A percentile compares a stretch with the other conserved stretches of the same genome.
These are phyloP conservation scores for Aspidiotus destructor DNA, from an alignment of 2,888 invertebrate species.

Conservation along the genomic window DNA sequence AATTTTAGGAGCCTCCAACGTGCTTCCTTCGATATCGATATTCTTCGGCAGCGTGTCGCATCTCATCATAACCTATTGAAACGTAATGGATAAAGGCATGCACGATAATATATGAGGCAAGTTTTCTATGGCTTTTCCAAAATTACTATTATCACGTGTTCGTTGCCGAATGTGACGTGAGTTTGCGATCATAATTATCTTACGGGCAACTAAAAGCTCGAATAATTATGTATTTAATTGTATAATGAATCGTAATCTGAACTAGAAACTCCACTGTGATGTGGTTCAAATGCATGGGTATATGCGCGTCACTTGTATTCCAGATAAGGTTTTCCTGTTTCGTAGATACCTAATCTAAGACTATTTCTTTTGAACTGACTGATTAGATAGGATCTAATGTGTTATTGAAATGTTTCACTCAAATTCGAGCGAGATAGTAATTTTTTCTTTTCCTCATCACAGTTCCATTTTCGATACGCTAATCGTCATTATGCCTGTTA, in stretches of 20 bases:
- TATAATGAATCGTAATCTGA: no score
- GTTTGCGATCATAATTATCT: neutral
- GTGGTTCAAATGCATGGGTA: neutral
- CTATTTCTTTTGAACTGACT: neutral
- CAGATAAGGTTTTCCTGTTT: neutral
- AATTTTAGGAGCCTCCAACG: neutral
- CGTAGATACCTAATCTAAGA: neutral
- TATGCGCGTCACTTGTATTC: neutral
- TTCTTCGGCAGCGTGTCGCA: neutral
- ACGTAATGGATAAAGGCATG: neutral
- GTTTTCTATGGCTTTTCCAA: neutral
- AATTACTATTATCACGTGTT: neutral
- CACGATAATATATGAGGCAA: neutral
- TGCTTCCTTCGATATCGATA: neutral
- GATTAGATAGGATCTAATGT: neutral
- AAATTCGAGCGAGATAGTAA: neutral
- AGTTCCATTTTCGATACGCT: neutral
- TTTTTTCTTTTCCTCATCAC: neutral
- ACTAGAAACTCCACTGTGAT: no score
- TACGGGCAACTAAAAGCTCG: no score
- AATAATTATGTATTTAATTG: no score
- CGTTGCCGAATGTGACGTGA: neutral
- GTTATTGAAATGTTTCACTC: neutral
- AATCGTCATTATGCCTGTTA: neutral
- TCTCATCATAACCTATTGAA: neutral